A percentile compares a stretch with the other conserved stretches of the same genome.
Evolutionary conservation across 2,797 vertebrate species (phyloP).

Genomic region (Fistularia commersonii): DNA sequence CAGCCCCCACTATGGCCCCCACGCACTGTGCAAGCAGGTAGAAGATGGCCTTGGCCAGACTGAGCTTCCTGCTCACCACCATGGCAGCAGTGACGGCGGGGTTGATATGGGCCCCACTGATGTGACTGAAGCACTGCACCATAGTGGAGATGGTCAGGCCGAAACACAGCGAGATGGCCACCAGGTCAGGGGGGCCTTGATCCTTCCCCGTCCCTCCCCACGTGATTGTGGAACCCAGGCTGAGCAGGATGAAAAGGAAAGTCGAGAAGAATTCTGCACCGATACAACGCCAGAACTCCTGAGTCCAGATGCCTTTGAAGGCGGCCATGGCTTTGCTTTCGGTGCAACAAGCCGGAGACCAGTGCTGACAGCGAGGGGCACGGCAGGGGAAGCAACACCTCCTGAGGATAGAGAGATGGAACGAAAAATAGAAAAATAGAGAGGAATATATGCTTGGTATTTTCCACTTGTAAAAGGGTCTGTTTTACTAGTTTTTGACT

Average conservation of each 20-base stretch:
- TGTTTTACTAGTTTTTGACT: too few species aligned
- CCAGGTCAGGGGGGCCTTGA: constrained; percentile 74
- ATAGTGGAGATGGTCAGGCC: constrained; percentile 88
- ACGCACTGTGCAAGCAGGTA: constrained; percentile 86
- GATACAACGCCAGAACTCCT: constrained; percentile 87
- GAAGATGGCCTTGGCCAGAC: constrained; percentile 83
- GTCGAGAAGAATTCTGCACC: constrained; percentile 84
- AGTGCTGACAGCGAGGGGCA: background rate
- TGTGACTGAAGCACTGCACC: constrained; percentile 88
- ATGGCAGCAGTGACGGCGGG: constrained; percentile 86
- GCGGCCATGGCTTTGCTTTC: constrained; percentile 80
- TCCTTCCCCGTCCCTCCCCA: constrained; percentile 73
- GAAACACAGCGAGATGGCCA: constrained; percentile 88
- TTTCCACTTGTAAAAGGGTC: background rate
- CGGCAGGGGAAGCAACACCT: constrained; percentile 33
- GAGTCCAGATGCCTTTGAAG: constrained; percentile 89
- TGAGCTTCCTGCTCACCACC: constrained; percentile 86
- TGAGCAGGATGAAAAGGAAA: constrained; percentile 85
- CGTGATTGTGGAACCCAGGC: constrained; percentile 86
- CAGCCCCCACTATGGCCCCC: constrained; percentile 81
- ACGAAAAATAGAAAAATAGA: background rate
- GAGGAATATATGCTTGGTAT: background rate
- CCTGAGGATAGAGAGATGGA: constrained; percentile 20
- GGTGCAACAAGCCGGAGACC: constrained; percentile 48
- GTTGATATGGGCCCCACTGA: constrained; percentile 89